phyloP scores from a whole-genome alignment of 2,888 invertebrate species.

The Drosophila longiperda region DNA sequence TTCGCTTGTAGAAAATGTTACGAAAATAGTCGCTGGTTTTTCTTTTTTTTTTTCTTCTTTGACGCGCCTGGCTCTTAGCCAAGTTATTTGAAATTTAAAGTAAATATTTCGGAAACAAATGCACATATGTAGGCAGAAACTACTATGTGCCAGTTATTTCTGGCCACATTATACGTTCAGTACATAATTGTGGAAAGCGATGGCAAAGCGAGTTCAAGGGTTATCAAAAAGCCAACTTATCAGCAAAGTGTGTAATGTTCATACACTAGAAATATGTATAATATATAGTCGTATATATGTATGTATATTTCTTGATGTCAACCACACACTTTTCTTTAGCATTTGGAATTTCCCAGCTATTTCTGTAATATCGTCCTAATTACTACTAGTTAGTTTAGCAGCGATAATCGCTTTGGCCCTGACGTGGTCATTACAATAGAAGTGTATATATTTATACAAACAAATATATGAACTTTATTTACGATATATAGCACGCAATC shows the following conservation, averaged over 20 bases:
- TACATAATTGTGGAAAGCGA: slow-evolving; percentile 6
- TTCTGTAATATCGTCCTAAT: slow-evolving; percentile 35
- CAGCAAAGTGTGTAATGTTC: slow-evolving; percentile 7
- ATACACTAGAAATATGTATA: neutral
- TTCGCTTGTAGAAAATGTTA: slow-evolving; percentile 42
- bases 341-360: slow-evolving; percentile 66
- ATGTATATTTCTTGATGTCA: neutral
- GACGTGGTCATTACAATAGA: slow-evolving; percentile 19
- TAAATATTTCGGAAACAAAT: slow-evolving; percentile 29
- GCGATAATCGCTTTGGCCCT: slow-evolving; percentile 6
- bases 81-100: slow-evolving; percentile 36
- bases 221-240: slow-evolving; percentile 27
- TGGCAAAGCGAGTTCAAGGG: slow-evolving; percentile 16
- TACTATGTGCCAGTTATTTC: slow-evolving; percentile 3
- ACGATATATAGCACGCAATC: slow-evolving; percentile 34
- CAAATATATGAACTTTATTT: slow-evolving; percentile 12
- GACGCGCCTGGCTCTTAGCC: slow-evolving; percentile 32
- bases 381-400: slow-evolving; percentile 3
- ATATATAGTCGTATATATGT: neutral
- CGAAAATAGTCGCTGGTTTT: slow-evolving; percentile 41
- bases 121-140: neutral
- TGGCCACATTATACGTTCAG: neutral
- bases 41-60: neutral
- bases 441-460: neutral
- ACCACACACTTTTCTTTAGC: neutral